A percentile compares a stretch with the other conserved stretches of the same genome.
These are phyloP conservation scores for Esox lucius DNA, from an alignment of 2,797 vertebrate species.

Conservation along the genomic window DNA sequence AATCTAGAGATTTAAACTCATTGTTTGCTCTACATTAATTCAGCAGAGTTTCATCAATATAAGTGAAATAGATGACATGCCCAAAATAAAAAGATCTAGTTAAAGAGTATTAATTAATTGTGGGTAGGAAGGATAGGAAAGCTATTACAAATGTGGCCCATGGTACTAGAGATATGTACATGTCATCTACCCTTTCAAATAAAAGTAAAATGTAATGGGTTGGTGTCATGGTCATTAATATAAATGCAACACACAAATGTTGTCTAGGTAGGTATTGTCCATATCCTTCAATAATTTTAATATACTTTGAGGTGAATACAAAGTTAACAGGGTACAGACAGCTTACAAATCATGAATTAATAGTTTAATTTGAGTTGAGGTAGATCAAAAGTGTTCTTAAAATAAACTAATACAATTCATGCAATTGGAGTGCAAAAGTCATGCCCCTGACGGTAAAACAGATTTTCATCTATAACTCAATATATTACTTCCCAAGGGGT, in stretches of 20 bases:
- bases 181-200: slow-evolving; percentile 39
- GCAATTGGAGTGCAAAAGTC: slow-evolving; percentile 57
- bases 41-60: slow-evolving; percentile 15
- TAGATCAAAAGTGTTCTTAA: not conserved
- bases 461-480: slow-evolving; percentile 26
- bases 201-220: slow-evolving; percentile 43
- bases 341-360: not conserved
- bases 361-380: slow-evolving; percentile 5
- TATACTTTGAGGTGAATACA: not conserved
- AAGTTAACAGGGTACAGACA: not conserved
- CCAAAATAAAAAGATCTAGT: slow-evolving; percentile 19
- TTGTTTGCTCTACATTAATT: slow-evolving; percentile 8
- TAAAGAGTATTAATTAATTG: slow-evolving; percentile 7
- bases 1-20: not conserved
- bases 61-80: slow-evolving; percentile 25
- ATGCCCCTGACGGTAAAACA: slow-evolving; percentile 28
- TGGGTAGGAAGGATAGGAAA: slow-evolving; percentile 40
- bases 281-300: not conserved
- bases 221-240: slow-evolving; percentile 30
- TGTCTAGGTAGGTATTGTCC: not conserved
- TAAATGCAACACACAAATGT: slow-evolving; percentile 63
- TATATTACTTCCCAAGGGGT: slow-evolving; percentile 50
- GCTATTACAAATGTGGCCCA: slow-evolving; percentile 50
- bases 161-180: slow-evolving; percentile 33
- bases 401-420: slow-evolving; percentile 60